These are phyloP conservation scores for Pseudomyrmex sp. DNA, from an alignment of 1,140 invertebrate genomes.

Conservation along the genomic window DNA sequence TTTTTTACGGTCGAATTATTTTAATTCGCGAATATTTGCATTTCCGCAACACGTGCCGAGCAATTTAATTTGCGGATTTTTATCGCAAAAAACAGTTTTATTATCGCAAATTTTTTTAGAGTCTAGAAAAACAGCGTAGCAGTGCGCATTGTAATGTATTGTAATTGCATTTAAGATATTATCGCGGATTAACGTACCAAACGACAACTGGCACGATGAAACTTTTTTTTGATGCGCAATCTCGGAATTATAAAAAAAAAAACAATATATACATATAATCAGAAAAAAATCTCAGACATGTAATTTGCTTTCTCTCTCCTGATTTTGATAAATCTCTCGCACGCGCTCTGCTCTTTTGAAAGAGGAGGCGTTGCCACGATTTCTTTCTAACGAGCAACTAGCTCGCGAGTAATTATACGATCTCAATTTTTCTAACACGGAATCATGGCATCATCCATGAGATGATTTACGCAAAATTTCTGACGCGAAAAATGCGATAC, in stretches of 20 bases:
- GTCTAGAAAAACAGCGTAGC: no score
- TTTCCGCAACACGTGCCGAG: no score
- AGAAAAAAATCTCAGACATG: slow-evolving; percentile 1
- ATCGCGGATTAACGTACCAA: slow-evolving; percentile 1
- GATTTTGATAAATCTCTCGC: slow-evolving; percentile 14
- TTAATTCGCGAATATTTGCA: no score
- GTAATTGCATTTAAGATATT: slow-evolving; percentile 25
- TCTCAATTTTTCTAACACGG: slow-evolving; percentile 64
- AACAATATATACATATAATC: no score
- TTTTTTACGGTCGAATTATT: no score
- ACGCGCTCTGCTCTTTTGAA: not conserved
- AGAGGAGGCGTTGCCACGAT: slow-evolving; percentile 13
- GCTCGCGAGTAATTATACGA: slow-evolving; percentile 66
- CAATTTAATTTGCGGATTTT: no score
- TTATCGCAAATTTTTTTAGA: no score
- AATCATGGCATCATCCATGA: not conserved
- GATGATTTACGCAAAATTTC: slow-evolving; percentile 25
- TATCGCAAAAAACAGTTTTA: no score
- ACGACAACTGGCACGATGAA: not conserved
- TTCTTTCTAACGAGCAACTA: slow-evolving; percentile 62
- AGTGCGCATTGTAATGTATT: not conserved
- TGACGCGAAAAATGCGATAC: slow-evolving; percentile 32
- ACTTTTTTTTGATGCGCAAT: slow-evolving; percentile 25
- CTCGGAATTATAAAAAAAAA: not conserved
- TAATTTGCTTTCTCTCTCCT: slow-evolving; percentile 48